Conservation (phyloP, 2,797 vertebrate species). For the Ptychadena robeensis region DNA sequence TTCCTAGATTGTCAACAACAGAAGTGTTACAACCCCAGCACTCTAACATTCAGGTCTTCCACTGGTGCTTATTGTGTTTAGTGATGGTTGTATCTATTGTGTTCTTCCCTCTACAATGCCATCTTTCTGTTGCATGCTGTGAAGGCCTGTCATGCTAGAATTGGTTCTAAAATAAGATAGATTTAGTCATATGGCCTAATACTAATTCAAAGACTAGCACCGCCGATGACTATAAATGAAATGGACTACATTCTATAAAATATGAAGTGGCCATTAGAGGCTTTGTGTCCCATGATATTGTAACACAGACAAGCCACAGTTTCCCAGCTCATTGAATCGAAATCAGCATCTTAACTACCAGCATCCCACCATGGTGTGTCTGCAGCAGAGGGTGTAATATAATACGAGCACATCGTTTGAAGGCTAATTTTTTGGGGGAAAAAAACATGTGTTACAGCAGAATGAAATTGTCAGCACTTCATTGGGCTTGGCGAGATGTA, state of each 20-base stretch:
- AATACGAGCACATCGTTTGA: constrained; percentile 11
- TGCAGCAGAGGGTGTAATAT: background rate
- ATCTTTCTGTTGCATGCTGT: background rate
- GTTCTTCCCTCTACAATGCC: background rate
- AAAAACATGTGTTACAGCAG: constrained; percentile 48
- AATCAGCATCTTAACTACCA: constrained; percentile 33
- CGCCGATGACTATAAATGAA: constrained; percentile 12
- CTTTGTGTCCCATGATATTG: constrained; percentile 49
- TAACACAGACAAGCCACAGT: constrained; percentile 13
- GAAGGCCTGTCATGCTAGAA: background rate
- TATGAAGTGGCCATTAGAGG: constrained; percentile 34
- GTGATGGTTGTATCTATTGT: background rate
- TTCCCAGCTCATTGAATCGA: constrained; percentile 43
- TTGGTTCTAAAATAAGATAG: background rate
- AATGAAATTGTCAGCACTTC: constrained; percentile 49
- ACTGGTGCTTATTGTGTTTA: background rate
- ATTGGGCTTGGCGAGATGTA: constrained; percentile 48
- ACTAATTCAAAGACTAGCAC: constrained; percentile 38
- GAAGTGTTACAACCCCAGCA: too few species aligned
- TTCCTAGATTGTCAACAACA: too few species aligned
- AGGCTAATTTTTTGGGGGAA: constrained; percentile 26
- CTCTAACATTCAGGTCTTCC: background rate
- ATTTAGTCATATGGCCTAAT: background rate
- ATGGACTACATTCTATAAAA: constrained; percentile 37
- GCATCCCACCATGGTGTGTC: constrained; percentile 31